A percentile compares a stretch with the other conserved stretches of the same genome.
Evolutionary conservation across 2,888 invertebrate species (phyloP).

Genomic region (Globia sparganii): DNA sequence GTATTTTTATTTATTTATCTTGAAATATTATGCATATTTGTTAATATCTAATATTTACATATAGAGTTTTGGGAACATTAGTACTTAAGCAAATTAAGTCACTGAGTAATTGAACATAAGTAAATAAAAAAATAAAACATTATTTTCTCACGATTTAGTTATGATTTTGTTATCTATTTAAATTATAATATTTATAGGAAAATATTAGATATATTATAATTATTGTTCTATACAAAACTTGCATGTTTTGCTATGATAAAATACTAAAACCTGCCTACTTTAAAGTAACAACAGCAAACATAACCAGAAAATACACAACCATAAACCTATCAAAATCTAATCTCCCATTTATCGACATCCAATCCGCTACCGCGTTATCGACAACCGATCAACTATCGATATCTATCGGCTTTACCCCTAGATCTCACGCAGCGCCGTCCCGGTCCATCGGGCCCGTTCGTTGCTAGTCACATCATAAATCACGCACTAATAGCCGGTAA

Average conservation of each 20-base stretch:
- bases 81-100: background rate
- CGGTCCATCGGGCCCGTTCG: constrained; percentile 81
- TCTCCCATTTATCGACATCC: constrained; percentile 39
- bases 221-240: background rate
- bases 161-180: background rate
- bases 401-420: constrained; percentile 69
- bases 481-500: constrained; percentile 88
- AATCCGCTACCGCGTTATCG: constrained; percentile 53
- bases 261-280: background rate
- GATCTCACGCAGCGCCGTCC: constrained; percentile 85
- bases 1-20: background rate
- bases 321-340: constrained; percentile 35
- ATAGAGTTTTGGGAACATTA: background rate
- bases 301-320: constrained; percentile 14
- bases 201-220: background rate
- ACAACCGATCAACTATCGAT: constrained; percentile 53
- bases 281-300: constrained; percentile 7
- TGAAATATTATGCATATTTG: background rate
- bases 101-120: no score
- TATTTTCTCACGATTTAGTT: background rate
- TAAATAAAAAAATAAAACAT: background rate
- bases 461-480: constrained; percentile 87
- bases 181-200: background rate
- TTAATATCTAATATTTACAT: background rate
- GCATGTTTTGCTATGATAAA: background rate